Conservation (phyloP, 1,140 invertebrate genomes). For the Cephus cinctus region DNA sequence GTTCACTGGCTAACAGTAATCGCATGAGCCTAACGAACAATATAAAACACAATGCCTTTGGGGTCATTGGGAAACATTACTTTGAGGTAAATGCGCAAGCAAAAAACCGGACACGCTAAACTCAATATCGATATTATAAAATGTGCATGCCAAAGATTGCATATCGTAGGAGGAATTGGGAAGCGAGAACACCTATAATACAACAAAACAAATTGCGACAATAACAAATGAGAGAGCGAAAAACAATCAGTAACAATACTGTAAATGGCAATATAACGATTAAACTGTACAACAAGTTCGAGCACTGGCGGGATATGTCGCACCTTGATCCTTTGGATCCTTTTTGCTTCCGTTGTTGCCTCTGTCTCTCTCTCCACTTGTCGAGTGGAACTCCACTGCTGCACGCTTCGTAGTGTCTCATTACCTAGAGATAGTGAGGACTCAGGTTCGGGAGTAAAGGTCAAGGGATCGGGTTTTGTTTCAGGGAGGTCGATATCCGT, state of each 20-base stretch:
- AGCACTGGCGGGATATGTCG: slow-evolving; percentile 37
- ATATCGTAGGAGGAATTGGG: no score
- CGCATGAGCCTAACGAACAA: no score
- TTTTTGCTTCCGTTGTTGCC: slow-evolving; percentile 32
- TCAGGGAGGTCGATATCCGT: slow-evolving; percentile 24
- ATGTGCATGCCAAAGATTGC: no score
- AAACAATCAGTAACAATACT: slow-evolving; percentile 7
- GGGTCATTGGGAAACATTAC: no score
- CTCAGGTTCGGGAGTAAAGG: slow-evolving; percentile 24
- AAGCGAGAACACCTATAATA: slow-evolving; percentile 27
- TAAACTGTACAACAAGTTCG: slow-evolving; percentile 29
- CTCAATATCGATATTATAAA: no score
- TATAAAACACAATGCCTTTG: no score
- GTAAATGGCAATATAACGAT: slow-evolving; percentile 4
- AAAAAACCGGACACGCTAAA: no score
- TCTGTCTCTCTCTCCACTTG: slow-evolving; percentile 36
- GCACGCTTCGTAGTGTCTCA: slow-evolving; percentile 31
- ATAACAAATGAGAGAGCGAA: slow-evolving; percentile 16
- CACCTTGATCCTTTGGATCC: slow-evolving; percentile 47
- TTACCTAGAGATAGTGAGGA: slow-evolving; percentile 47
- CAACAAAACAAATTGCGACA: slow-evolving; percentile 24
- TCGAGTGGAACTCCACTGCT: slow-evolving; percentile 30
- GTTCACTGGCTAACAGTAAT: no score
- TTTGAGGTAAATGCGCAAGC: no score
- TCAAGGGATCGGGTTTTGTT: slow-evolving; percentile 1